Evolutionary conservation across 2,888 invertebrate species (phyloP).

Genomic region (Colletes collaris): DNA sequence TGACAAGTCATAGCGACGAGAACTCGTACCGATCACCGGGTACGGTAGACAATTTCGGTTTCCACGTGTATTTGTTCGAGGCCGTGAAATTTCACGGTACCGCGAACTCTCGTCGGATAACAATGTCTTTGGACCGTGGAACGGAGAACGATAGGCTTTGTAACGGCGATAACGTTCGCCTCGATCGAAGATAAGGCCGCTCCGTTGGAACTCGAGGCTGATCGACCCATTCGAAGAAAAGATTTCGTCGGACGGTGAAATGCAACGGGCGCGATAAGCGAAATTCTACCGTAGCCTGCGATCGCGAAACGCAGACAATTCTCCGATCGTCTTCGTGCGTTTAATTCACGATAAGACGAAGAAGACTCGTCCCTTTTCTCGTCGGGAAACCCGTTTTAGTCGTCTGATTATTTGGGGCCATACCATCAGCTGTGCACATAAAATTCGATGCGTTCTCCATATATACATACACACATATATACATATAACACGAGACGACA

Average conservation of each 20-base stretch:
- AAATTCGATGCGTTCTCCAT: constrained; percentile 63
- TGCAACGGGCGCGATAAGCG: constrained; percentile 11
- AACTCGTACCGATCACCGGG: constrained; percentile 6
- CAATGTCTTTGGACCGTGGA: too few relatives aligned
- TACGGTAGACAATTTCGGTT: neutral
- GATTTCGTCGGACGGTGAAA: too few relatives aligned
- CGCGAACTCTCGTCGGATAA: neutral
- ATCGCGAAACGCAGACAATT: constrained; percentile 18
- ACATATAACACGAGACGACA: constrained; percentile 21
- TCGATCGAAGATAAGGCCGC: too few relatives aligned
- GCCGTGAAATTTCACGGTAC: too few relatives aligned
- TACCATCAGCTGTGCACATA: constrained; percentile 81
- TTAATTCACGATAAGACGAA: constrained; percentile 57
- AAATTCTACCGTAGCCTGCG: constrained; percentile 46
- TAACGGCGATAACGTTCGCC: too few relatives aligned
- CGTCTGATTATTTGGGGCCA: constrained; percentile 72
- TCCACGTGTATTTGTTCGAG: too few relatives aligned
- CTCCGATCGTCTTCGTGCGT: constrained; percentile 32
- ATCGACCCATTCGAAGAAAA: too few relatives aligned
- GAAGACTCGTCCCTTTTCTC: constrained; percentile 43
- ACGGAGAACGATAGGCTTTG: too few relatives aligned
- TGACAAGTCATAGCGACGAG: too few relatives aligned
- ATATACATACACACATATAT: constrained; percentile 12
- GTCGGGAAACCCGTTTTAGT: constrained; percentile 31
- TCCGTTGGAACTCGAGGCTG: too few relatives aligned